Evolutionary conservation across 2,113 vertebrate genomes (phyloP), one percentile per base, ranked within the genome.

Genomic region (Hemichromis elongatus): DNA sequence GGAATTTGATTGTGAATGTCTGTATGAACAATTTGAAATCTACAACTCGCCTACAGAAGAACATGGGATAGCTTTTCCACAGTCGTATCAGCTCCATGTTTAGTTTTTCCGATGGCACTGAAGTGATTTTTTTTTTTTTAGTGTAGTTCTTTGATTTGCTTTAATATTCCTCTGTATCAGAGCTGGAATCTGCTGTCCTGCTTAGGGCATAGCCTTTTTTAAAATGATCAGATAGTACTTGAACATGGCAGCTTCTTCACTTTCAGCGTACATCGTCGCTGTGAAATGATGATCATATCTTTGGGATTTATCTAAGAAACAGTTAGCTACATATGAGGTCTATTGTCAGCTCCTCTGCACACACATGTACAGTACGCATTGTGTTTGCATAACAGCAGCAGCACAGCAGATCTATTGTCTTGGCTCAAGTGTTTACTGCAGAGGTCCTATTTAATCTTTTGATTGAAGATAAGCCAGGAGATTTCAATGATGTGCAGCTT

Each of bases 91-190:
- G 18, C 28, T 77, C 33, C 77, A 18, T 70, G 9, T 37, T 30
- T 57, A 78, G n/a, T 26, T 54, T 61, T 68, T 88, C 28, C 47
- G 26, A 73, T 47, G 68, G 68, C 68, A 73, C 24, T 50, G 42
- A 47, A 70, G 28, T 10, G 0, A 28, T 47, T 73, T 50, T 50
- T 50, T 50, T 47, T 11, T 45, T 45, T 18, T 73, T 73, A 37
- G 4, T 63, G 53, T 33, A 54, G 13, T 87, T 28, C 35, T 81
- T 80, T 85, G 66, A 59, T 83, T n/a, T 52, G 47, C 9, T 61
- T 61, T 42, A 53, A 56, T 77, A n/a, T 78, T 93, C 78, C 95
- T 96, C 95, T 95, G 96, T 93, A 95, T 95, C 96, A 96, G 96
- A 96, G 95, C 52, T 79, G 37, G 82, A 82, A 81, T 83, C 77